Evolutionary conservation across 1,140 invertebrate species (phyloP), one percentile per base, ranked within the genome.

Genomic region (Vanessa atalanta): DNA sequence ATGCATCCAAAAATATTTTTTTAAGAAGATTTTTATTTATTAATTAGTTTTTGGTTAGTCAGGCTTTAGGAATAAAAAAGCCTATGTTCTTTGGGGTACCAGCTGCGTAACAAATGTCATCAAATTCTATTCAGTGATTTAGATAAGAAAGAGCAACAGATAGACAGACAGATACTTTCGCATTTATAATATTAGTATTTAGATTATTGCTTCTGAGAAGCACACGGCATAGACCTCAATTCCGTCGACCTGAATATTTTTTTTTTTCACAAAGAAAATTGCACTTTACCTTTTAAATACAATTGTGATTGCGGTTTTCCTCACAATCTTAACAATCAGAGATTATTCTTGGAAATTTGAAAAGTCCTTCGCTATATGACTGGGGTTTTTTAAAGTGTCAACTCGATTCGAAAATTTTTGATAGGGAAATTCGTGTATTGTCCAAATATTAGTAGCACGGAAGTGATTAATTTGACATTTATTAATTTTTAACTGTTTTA

Each of bases 301-400:
- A 11, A 55, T 55, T 23, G 20, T 55, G 53, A 55, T 55, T 55
- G 53, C 53, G 53, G 53, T 55, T 55, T 55, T 55, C 8, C 53
- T 55, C 16, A 16, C 16, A 12, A 55, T 7, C 16, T n/a, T 11
- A 55, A 9, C 20, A 55, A 23, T 55, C 12, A 55, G 53, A 9
- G 12, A 55, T 23, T 20, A 9, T 55, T 55, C 53, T 55, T 2
- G 20, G 53, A 55, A 55, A 55, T 51, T 1, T 15, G 20, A 55
- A 23, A 20, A 55, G 20, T 55, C 20, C 16, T 16, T 15, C 53
- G 50, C 6, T 9, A 23, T 55, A 0, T 20, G 16, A 20, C 6
- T 23, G 53, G 53, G 53, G 5, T 55, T 55, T 51, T 55, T 55
- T 20, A 9, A 37, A 23, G 53, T 9, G 53, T 23, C 53, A 55